Percentiles rank a stretch among this genome's conserved stretches.
Evolutionary conservation across 1,140 invertebrate species (phyloP).

Genomic region (Leucophenga varia): DNA sequence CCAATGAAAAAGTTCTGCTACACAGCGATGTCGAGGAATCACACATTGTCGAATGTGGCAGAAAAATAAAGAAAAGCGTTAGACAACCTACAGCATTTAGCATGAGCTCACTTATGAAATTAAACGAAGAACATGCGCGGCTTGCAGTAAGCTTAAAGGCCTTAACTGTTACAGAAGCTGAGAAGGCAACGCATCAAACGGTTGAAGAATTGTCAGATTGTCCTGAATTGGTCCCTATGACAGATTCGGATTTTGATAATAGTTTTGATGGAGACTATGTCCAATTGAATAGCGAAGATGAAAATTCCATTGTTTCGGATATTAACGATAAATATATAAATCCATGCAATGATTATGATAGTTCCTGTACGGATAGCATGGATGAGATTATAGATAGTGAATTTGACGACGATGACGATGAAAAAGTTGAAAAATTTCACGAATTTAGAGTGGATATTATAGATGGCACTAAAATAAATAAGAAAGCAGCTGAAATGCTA

Average conservation of each 20-base stretch:
- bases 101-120: slow-evolving; percentile 3
- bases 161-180: neutral
- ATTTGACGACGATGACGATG: neutral
- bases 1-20: slow-evolving; percentile 9
- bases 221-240: slow-evolving; percentile 20
- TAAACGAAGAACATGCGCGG: slow-evolving; percentile 2
- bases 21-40: slow-evolving; percentile 10
- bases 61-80: slow-evolving; percentile 2
- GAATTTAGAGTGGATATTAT: neutral
- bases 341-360: slow-evolving; percentile 2
- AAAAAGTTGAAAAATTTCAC: slow-evolving; percentile 2
- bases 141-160: neutral
- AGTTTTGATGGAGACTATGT: neutral
- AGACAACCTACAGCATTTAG: slow-evolving; percentile 8
- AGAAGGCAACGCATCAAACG: neutral
- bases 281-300: neutral
- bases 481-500: slow-evolving; percentile 4
- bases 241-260: neutral
- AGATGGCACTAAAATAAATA: slow-evolving; percentile 2
- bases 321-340: neutral
- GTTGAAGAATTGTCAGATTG: neutral
- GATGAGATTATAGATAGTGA: slow-evolving; percentile 1
- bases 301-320: neutral
- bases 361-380: slow-evolving; percentile 1
- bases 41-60: slow-evolving; percentile 11